A percentile compares a stretch with the other conserved stretches of the same genome.
These are phyloP conservation scores for Albula glossodonta DNA, from an alignment of 2,113 vertebrate genomes.

Conservation along the genomic window DNA sequence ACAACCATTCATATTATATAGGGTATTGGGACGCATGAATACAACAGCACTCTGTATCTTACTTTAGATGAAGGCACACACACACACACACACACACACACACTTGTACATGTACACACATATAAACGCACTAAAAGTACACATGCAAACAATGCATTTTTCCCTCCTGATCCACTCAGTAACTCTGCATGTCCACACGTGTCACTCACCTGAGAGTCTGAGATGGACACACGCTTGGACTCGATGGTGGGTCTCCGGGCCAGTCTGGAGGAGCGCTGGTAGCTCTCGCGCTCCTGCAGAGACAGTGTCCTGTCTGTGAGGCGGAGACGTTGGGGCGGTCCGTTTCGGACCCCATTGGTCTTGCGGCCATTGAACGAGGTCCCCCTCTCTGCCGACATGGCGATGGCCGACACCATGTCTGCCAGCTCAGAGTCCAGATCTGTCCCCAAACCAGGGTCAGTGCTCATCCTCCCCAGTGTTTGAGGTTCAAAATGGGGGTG, in stretches of 20 bases:
- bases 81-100: too few species aligned
- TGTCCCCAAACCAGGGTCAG: conserved; percentile 32
- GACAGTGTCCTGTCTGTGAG: conserved; percentile 86
- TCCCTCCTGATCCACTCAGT: too few species aligned
- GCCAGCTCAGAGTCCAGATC: conserved; percentile 74
- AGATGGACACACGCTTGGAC: conserved; percentile 88
- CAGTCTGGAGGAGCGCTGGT: conserved; percentile 58
- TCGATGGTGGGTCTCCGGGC: conserved; percentile 86
- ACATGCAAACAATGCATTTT: too few species aligned
- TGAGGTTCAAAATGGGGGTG: conserved; percentile 18
- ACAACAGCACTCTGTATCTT: background rate
- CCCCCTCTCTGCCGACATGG: conserved; percentile 47
- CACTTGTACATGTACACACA: too few species aligned
- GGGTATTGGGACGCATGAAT: background rate
- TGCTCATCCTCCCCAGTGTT: conserved; percentile 49
- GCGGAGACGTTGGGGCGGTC: conserved; percentile 52
- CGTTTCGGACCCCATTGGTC: conserved; percentile 37
- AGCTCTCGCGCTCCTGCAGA: conserved; percentile 83
- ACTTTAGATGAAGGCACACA: too few species aligned
- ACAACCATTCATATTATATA: background rate
- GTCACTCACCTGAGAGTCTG: conserved; percentile 78
- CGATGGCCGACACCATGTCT: conserved; percentile 84
- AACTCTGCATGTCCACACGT: background rate
- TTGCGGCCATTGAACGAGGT: conserved; percentile 49
- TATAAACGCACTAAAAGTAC: too few species aligned